Base-by-base conservation (phyloP, 2,797 vertebrate species). In the Pelobates cultripes region DNA sequence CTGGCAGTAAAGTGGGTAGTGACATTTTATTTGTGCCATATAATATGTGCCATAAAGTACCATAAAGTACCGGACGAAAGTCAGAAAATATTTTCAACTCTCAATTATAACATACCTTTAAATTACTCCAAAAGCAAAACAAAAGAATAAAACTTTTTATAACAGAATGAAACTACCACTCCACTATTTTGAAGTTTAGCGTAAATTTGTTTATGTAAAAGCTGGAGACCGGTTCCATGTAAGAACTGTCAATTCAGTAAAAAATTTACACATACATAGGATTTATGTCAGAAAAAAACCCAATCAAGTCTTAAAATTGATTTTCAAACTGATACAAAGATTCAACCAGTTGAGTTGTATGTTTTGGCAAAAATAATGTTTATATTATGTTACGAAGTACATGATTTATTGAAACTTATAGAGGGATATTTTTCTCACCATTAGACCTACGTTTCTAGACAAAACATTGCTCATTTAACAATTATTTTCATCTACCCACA, bases 401-500 rank as follows among this genome's bases (percentile, higher is more conserved):
- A 71, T 82, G 47, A 75, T 17, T 80, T 68, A 64, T 83, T 79
- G 75, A 83, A 7, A n/a, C 0, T 71, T 28, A 28, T 28, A 28
- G 1, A 0, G 9, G 41, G 41, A 70, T 47, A 41, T 64, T 5
- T 61, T 71, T 79, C 77, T 64, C 77, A 71, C 68, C 53, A 70
- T 61, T 61, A 45, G 53, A 61, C 12, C 17, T 70, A 4, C 40
- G 17, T 6, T 55, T 71, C 43, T 9, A 10, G 45, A 28, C 55
- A 10, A 51, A 41, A 12, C 17, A 10, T 42, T 80, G 77, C 85
- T 0, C 68, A 85, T 84, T 86, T 84, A 81, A 53, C 73, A 0
- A 0, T 81, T 88, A 84, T 75, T 89, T 90, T 87, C 61, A 86
- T 57, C 76, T 86, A 87, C 75, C 10, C 75, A 88, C 73, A 85